phyloP scores from a whole-genome alignment of 2,797 vertebrate species.

The Eospalax fontanierii region DNA sequence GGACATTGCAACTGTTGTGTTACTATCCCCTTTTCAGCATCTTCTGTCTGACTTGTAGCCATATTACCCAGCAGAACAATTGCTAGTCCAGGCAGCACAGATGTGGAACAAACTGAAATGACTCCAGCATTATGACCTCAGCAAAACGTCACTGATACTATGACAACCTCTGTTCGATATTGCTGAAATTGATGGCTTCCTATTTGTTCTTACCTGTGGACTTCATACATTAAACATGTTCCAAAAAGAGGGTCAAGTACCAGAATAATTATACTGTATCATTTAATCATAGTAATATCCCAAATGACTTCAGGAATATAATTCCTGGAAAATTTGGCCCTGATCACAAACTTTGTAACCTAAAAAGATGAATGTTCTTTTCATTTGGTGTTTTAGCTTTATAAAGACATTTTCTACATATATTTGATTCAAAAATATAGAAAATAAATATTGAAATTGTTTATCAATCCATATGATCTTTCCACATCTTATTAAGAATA shows the following conservation, averaged over 20 bases:
- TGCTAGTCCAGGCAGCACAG: neutral
- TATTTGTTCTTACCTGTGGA: neutral
- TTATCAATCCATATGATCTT: conserved; percentile 25
- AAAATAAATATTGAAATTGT: conserved; percentile 4
- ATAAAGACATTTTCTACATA: neutral
- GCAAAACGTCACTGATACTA: conserved; percentile 21
- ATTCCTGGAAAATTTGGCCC: neutral
- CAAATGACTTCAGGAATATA: conserved; percentile 24
- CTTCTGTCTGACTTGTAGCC: conserved; percentile 51
- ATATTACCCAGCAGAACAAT: conserved; percentile 8
- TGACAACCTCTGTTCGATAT: conserved; percentile 51
- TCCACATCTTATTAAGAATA: neutral
- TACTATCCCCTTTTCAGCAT: neutral
- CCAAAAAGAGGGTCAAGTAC: neutral
- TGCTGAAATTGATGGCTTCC: conserved; percentile 20
- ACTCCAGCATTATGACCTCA: conserved; percentile 55
- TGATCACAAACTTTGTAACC: neutral
- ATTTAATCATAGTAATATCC: conserved; percentile 51
- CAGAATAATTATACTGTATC: conserved; percentile 21
- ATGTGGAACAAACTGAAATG: neutral
- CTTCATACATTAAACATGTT: conserved; percentile 33
- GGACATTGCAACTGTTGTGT: neutral
- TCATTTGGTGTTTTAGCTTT: conserved; percentile 34
- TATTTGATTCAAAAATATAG: conserved; percentile 40
- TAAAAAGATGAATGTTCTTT: conserved; percentile 46